A percentile compares a stretch with the other conserved stretches of the same genome.
Conservation (phyloP, 2,888 invertebrate species). For the Brenthis ino region DNA sequence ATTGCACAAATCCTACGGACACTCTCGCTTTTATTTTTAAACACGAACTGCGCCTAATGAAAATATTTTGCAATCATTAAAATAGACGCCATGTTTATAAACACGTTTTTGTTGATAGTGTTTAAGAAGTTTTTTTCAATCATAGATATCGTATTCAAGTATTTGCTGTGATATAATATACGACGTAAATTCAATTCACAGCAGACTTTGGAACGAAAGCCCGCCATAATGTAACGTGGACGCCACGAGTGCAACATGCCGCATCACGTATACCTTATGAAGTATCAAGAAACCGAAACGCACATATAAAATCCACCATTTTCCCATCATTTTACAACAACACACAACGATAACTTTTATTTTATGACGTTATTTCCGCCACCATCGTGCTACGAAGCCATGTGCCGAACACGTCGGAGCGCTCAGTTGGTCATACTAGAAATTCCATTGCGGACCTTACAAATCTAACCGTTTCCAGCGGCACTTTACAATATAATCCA, state of each 20-base stretch:
- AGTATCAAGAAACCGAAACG: neutral
- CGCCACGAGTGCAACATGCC: conserved; percentile 73
- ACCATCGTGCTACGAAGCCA: conserved; percentile 75
- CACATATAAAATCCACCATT: conserved; percentile 15
- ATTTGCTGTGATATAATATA: conserved; percentile 1
- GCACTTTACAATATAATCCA: conserved; percentile 82
- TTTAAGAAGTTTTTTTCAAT: neutral
- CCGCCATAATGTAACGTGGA: conserved; percentile 74
- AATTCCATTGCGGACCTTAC: conserved; percentile 80
- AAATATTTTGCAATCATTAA: conserved; percentile 24
- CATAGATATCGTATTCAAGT: neutral
- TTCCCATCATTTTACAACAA: conserved; percentile 31
- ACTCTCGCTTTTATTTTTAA: conserved; percentile 34
- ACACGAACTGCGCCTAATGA: conserved; percentile 9
- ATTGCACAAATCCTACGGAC: conserved; percentile 30
- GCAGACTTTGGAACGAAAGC: conserved; percentile 44
- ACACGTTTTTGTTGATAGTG: conserved; percentile 9
- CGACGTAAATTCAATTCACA: conserved; percentile 13
- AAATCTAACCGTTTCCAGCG: conserved; percentile 59
- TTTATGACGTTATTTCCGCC: conserved; percentile 65
- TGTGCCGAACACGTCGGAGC: conserved; percentile 80
- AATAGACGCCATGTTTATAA: conserved; percentile 25
- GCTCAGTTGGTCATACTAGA: conserved; percentile 71
- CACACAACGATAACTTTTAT: conserved; percentile 32
- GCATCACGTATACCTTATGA: conserved; percentile 31